Evolutionary conservation across 2,797 vertebrate genomes (phyloP).

Genomic region (Premnoplex brunnescens): DNA sequence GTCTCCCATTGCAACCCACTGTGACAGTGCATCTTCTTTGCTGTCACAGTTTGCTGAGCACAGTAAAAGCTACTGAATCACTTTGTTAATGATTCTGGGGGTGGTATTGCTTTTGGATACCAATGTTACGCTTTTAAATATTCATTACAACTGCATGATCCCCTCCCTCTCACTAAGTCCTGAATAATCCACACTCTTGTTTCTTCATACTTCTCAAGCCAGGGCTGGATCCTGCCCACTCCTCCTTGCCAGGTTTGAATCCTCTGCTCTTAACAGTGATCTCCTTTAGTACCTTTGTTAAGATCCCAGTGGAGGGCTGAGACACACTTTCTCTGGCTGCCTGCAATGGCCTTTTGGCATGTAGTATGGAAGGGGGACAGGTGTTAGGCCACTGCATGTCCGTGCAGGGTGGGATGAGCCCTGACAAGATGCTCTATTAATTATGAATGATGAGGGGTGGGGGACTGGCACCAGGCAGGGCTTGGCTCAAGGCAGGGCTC

Average conservation of each 20-base stretch:
- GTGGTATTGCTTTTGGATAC: conserved; percentile 62
- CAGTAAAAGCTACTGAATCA: conserved; percentile 54
- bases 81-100: conserved; percentile 53
- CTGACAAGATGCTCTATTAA: not conserved
- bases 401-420: not conserved
- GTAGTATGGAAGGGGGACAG: not conserved
- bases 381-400: fast-evolving
- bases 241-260: not conserved
- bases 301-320: not conserved
- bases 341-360: not conserved
- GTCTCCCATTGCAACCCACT: fast-evolving
- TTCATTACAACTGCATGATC: conserved; percentile 14
- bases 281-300: not conserved
- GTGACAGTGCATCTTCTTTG: not conserved
- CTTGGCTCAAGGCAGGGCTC: not conserved
- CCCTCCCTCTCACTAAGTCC: conserved; percentile 18
- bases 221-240: not conserved
- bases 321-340: fast-evolving
- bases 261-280: not conserved
- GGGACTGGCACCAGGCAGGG: not conserved
- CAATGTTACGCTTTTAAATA: conserved; percentile 53
- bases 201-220: not conserved
- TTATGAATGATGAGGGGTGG: not conserved
- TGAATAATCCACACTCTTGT: not conserved
- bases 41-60: conserved; percentile 26